Conservation (phyloP, 2,888 invertebrate species). For the Sminthurinus aureus region DNA sequence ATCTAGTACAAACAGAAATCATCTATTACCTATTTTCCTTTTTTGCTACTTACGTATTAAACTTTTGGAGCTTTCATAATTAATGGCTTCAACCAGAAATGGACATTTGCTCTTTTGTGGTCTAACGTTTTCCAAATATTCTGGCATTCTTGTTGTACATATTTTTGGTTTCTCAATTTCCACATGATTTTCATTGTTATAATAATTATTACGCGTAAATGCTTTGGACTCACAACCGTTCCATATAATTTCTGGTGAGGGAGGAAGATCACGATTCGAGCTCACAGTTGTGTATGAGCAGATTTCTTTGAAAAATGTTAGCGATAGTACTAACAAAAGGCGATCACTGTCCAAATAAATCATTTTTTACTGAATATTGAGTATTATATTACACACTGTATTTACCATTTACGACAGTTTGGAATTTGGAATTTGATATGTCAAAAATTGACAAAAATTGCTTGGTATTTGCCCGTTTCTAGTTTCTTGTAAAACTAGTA, state of each 20-base stretch:
- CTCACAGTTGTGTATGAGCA: not conserved
- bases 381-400: not conserved
- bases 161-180: constrained; percentile 16
- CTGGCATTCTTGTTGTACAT: constrained; percentile 16
- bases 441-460: too few species aligned
- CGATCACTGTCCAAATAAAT: not conserved
- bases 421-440: too few species aligned
- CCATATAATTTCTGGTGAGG: constrained; percentile 15
- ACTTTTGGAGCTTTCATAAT: not conserved
- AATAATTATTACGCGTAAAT: not conserved
- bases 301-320: not conserved
- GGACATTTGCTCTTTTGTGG: constrained; percentile 14
- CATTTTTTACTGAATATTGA: not conserved
- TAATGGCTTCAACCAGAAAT: constrained; percentile 1
- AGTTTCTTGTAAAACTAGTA: too few species aligned
- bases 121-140: constrained; percentile 6
- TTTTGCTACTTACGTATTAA: constrained; percentile 4
- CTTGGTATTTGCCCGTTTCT: too few species aligned
- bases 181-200: too few species aligned
- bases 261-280: not conserved
- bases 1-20: too few species aligned
- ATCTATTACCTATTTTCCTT: too few species aligned
- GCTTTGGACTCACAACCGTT: constrained; percentile 28
- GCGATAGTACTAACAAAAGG: not conserved
- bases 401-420: not conserved